Percentiles rank a stretch among this genome's conserved stretches.
These are phyloP conservation scores for Astropecten irregularis DNA, from an alignment of 53 echinoderm and acorn worm genomes.

Conservation along the genomic window DNA sequence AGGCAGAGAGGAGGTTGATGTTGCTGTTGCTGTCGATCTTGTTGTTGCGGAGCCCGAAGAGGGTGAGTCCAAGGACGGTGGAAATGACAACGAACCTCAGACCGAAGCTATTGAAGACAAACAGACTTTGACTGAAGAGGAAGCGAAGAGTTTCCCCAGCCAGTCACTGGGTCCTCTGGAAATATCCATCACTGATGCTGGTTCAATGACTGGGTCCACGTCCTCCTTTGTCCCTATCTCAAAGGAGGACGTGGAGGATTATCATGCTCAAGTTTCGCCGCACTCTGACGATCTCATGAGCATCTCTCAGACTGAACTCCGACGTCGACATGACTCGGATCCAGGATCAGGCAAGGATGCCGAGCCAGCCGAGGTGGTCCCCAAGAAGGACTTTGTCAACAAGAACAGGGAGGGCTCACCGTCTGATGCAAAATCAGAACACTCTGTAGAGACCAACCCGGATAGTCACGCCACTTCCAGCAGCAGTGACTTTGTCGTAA, in stretches of 20 bases:
- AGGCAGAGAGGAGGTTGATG: background rate
- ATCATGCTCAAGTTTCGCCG: background rate
- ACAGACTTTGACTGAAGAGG: background rate
- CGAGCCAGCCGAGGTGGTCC: background rate
- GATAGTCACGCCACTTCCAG: constrained; percentile 80
- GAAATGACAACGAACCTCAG: background rate
- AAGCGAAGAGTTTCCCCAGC: background rate
- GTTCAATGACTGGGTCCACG: constrained; percentile 34
- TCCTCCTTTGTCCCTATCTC: constrained; percentile 50
- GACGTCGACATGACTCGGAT: constrained; percentile 7
- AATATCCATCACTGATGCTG: constrained; percentile 25
- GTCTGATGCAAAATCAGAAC: constrained; percentile 73
- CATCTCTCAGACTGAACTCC: constrained; percentile 22
- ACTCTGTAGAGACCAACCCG: constrained; percentile 63
- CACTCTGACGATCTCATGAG: constrained; percentile 47
- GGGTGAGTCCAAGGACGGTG: background rate
- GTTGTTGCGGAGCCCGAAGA: background rate
- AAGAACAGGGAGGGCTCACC: constrained; percentile 46
- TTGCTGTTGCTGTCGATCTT: background rate
- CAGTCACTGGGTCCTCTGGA: constrained; percentile 18
- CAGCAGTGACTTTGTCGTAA: constrained; percentile 99
- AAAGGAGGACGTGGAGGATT: constrained; percentile 46
- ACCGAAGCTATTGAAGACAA: background rate
- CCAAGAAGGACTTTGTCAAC: constrained; percentile 6
- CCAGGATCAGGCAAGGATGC: constrained; percentile 9